Conservation (phyloP, 2,797 vertebrate genomes). For the Esox lucius region DNA sequence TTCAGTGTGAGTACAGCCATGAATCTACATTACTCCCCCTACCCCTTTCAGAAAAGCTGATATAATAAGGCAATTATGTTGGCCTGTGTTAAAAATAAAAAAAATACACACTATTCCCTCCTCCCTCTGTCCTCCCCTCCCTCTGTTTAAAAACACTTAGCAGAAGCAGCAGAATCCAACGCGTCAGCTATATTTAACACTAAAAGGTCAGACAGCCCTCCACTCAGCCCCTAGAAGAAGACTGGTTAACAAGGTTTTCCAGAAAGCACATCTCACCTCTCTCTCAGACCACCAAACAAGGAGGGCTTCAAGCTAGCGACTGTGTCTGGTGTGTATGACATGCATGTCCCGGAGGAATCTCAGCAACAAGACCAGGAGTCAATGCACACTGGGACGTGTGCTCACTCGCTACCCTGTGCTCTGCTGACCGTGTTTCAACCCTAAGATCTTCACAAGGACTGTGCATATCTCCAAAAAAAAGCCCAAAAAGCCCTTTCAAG, state of each 20-base stretch:
- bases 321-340: neutral
- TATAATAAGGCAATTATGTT: too few relatives aligned
- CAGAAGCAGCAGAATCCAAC: conserved; percentile 1
- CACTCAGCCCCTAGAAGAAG: conserved; percentile 15
- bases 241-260: neutral
- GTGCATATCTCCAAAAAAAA: too few relatives aligned
- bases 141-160: conserved; percentile 15
- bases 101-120: neutral
- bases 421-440: too few relatives aligned
- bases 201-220: conserved; percentile 13
- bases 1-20: too few relatives aligned
- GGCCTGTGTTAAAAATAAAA: too few relatives aligned
- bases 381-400: neutral
- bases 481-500: too few relatives aligned
- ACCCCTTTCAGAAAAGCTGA: too few relatives aligned
- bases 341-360: neutral
- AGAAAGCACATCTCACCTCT: neutral
- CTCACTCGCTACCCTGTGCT: neutral
- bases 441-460: too few relatives aligned
- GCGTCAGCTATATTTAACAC: conserved; percentile 1
- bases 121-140: neutral
- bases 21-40: too few relatives aligned
- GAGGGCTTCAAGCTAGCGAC: neutral
- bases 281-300: neutral
- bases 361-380: neutral